Conservation (phyloP, 2,888 invertebrate genomes). For the Cordilura impudica region DNA sequence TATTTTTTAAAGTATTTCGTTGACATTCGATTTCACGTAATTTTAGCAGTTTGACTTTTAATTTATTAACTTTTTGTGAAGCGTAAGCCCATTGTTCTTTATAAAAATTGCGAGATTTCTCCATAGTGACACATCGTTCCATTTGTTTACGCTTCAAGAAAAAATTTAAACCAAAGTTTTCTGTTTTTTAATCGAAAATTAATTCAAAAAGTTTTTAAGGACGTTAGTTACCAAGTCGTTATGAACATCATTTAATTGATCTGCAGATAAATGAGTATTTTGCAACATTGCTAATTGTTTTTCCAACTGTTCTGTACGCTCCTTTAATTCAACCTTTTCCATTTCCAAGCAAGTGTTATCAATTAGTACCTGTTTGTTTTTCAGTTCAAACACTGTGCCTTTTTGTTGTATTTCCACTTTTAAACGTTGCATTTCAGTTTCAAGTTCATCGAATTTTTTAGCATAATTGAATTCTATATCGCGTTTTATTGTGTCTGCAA, state of each 20-base stretch:
- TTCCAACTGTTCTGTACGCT: conserved; percentile 68
- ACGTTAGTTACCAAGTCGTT: conserved; percentile 81
- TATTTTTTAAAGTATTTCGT: conserved; percentile 56
- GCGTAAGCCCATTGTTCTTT: conserved; percentile 87
- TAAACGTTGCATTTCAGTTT: conserved; percentile 65
- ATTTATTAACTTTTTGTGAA: conserved; percentile 83
- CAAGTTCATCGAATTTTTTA: conserved; percentile 65
- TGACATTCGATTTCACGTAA: conserved; percentile 38
- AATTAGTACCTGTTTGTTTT: conserved; percentile 38
- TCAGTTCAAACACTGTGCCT: conserved; percentile 24
- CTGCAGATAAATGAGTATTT: conserved; percentile 82
- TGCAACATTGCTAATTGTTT: conserved; percentile 76
- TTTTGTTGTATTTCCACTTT: conserved; percentile 64
- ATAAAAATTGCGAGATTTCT: conserved; percentile 85
- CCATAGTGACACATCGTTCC: conserved; percentile 82
- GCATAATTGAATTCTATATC: conserved; percentile 62
- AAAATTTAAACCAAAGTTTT: neutral
- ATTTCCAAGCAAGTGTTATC: conserved; percentile 78
- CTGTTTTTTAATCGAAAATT: neutral
- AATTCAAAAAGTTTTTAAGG: neutral
- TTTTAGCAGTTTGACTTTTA: conserved; percentile 76
- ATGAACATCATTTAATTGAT: conserved; percentile 83
- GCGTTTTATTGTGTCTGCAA: conserved; percentile 31
- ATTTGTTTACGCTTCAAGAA: conserved; percentile 65
- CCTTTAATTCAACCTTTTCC: conserved; percentile 73